phyloP scores from a whole-genome alignment of 2,888 invertebrate genomes.

The Plebejus melissa region DNA sequence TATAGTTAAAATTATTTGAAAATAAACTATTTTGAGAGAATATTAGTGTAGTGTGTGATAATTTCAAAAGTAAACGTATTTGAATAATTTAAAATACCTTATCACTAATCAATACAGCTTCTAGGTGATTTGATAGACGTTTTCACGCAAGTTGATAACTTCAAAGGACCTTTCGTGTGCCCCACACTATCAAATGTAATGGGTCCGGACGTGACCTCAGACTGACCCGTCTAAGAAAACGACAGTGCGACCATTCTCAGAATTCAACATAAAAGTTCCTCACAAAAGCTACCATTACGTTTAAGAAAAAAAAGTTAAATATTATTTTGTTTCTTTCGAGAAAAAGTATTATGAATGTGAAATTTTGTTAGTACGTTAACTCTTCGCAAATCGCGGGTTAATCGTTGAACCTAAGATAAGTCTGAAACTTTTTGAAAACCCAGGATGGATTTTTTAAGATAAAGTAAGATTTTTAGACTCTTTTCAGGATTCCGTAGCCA shows the following conservation, averaged over 20 bases:
- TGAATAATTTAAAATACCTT: too few species aligned
- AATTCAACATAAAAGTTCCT: background rate
- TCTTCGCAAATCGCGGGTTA: too few species aligned
- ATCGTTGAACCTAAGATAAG: too few species aligned
- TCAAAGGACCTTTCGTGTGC: background rate
- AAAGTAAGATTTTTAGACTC: too few species aligned
- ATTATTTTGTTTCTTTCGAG: background rate
- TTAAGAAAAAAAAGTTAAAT: background rate
- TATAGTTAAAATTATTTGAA: too few species aligned
- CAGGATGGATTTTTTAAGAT: too few species aligned
- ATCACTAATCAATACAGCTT: background rate
- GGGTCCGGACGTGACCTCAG: background rate
- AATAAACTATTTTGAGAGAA: too few species aligned
- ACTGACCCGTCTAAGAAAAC: conserved; percentile 1
- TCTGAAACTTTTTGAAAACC: too few species aligned
- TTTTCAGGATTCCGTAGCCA: too few species aligned
- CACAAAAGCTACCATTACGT: background rate
- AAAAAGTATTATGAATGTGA: background rate
- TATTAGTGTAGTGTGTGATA: too few species aligned
- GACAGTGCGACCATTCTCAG: conserved; percentile 1
- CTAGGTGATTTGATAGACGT: background rate
- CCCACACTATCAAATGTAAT: conserved; percentile 1
- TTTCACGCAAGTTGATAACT: background rate
- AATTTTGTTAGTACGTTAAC: too few species aligned
- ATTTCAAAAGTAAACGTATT: too few species aligned